Conservation (phyloP, 2,113 vertebrate species). For the Muntiacus muntjak region DNA sequence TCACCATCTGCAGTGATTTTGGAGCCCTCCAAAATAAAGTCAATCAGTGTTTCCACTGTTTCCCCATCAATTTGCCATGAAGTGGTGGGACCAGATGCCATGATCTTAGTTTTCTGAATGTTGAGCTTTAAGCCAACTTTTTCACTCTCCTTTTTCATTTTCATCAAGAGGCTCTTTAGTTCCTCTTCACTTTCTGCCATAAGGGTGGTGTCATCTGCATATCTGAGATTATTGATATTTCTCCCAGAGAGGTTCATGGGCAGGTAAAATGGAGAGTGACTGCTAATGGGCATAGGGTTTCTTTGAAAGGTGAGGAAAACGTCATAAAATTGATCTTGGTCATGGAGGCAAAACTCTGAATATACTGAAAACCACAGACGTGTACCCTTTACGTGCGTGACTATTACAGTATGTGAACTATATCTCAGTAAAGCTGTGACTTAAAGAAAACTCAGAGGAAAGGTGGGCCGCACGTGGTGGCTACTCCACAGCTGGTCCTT, state of each 20-base stretch:
- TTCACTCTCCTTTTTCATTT: no score
- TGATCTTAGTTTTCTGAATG: no score
- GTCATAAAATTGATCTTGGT: not conserved
- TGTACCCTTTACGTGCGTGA: not conserved
- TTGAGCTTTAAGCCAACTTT: no score
- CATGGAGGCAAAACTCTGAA: not conserved
- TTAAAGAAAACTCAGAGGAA: not conserved
- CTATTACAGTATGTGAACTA: not conserved
- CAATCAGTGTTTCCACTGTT: no score
- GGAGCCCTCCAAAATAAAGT: no score
- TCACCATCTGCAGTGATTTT: no score
- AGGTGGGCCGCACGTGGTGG: not conserved
- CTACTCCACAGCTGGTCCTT: not conserved
- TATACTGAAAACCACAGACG: not conserved
- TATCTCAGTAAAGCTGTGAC: not conserved
- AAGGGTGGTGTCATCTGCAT: no score
- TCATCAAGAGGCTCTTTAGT: no score
- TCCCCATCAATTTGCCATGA: no score
- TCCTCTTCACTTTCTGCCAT: no score
- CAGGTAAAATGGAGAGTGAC: not conserved
- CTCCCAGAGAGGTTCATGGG: not conserved
- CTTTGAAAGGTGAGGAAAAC: not conserved
- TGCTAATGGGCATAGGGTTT: not conserved
- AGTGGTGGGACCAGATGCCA: no score
- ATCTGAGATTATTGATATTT: no score